Conservation (phyloP, 2,797 vertebrate genomes). For the Channallabes apus region DNA sequence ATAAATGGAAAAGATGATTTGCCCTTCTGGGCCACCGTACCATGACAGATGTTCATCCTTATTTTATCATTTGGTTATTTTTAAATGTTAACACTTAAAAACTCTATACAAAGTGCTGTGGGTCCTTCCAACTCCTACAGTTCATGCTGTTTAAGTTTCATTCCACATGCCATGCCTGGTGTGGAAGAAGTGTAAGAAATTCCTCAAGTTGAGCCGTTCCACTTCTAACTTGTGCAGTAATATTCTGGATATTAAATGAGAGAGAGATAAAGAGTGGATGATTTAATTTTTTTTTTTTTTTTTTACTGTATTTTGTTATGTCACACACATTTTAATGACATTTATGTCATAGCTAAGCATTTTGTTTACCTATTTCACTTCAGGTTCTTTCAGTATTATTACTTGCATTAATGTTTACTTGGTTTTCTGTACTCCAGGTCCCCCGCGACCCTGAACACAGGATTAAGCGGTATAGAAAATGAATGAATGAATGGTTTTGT, state of each 20-base stretch:
- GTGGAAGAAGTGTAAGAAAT: slow-evolving; percentile 82
- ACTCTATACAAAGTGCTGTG: background rate
- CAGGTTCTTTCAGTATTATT: too few relatives aligned
- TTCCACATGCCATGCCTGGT: slow-evolving; percentile 85
- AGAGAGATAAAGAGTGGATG: background rate
- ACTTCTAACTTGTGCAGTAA: slow-evolving; percentile 70
- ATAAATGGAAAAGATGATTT: too few relatives aligned
- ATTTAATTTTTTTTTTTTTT: too few relatives aligned
- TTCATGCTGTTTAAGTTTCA: background rate
- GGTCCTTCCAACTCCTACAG: background rate
- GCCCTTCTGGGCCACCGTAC: too few relatives aligned
- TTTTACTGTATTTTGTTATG: background rate
- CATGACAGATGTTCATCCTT: background rate
- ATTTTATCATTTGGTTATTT: background rate
- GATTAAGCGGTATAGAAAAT: too few relatives aligned
- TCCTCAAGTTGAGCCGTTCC: slow-evolving; percentile 77
- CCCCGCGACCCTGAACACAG: too few relatives aligned
- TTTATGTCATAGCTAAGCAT: too few relatives aligned
- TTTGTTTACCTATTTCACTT: too few relatives aligned
- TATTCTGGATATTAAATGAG: slow-evolving; percentile 20
- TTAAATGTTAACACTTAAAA: background rate
- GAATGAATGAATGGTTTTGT: too few relatives aligned
- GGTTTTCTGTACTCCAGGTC: too few relatives aligned
- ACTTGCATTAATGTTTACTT: too few relatives aligned
- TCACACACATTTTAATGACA: background rate